Percentiles rank a stretch among this genome's conserved stretches.
Conservation (phyloP, 1,140 invertebrate genomes). For the Trichomalopsis sarcophagae region DNA sequence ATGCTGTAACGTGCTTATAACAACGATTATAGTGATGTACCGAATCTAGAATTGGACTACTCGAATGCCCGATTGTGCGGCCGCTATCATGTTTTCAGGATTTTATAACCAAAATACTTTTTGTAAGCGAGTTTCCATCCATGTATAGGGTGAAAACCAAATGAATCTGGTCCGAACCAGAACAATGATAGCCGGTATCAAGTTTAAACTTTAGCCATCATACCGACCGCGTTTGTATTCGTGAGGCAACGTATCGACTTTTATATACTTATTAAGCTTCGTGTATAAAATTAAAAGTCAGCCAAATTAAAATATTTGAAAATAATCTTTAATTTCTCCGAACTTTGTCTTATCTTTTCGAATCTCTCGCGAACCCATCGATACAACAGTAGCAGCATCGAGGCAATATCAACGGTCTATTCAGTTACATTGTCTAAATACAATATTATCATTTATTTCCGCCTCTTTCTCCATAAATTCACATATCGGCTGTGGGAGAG, state of each 20-base stretch:
- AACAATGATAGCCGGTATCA: slow-evolving; percentile 16
- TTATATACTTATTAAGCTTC: neutral
- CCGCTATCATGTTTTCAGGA: no score
- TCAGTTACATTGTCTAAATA: neutral
- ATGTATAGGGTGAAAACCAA: neutral
- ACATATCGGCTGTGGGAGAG: neutral
- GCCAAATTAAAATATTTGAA: neutral
- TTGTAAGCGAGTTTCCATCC: neutral
- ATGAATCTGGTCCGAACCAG: slow-evolving; percentile 23
- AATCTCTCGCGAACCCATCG: neutral
- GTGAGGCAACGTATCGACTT: no score
- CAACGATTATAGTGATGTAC: neutral
- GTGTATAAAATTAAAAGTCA: neutral
- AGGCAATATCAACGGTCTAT: neutral
- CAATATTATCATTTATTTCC: slow-evolving; percentile 9
- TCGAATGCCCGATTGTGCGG: neutral
- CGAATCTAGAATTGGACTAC: neutral
- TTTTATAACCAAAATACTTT: neutral
- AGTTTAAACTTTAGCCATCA: neutral
- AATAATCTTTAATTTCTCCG: neutral
- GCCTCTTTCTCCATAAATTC: neutral
- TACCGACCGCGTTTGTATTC: no score
- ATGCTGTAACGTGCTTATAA: neutral
- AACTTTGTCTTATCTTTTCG: neutral
- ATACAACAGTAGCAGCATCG: neutral